These are phyloP conservation scores for Harpalus rufipes DNA, from an alignment of 2,888 invertebrate genomes.

Conservation along the genomic window DNA sequence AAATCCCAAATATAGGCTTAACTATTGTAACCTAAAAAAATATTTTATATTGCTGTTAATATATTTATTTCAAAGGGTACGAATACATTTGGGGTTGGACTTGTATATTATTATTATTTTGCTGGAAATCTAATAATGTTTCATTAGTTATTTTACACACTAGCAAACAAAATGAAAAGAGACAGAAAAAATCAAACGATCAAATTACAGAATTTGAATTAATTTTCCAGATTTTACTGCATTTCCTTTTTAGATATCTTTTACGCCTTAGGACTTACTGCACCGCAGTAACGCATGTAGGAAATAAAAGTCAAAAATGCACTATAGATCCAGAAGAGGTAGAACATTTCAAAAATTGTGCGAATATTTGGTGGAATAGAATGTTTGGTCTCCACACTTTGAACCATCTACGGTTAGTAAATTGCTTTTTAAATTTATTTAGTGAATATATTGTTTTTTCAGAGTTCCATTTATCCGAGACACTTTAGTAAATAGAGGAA, in stretches of 20 bases:
- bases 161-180: not conserved
- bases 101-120: no score
- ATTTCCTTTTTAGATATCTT: not conserved
- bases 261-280: not conserved
- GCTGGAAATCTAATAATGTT: no score
- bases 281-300: not conserved
- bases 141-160: no score
- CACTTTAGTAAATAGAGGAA: constrained; percentile 81
- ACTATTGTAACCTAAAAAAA: no score
- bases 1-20: no score
- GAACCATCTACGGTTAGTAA: constrained; percentile 82
- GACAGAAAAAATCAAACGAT: not conserved
- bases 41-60: no score
- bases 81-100: no score
- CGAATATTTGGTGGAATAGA: constrained; percentile 88
- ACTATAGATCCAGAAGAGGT: constrained; percentile 79
- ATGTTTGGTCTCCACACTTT: constrained; percentile 86
- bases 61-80: no score
- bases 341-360: constrained; percentile 81
- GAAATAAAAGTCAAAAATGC: not conserved
- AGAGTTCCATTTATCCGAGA: constrained; percentile 87
- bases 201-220: not conserved
- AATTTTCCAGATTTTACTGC: not conserved
- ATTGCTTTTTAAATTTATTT: not conserved
- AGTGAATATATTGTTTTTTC: constrained; percentile 14